phyloP scores from a whole-genome alignment of 2,888 invertebrate species.

The Plemyria rubiginata region DNA sequence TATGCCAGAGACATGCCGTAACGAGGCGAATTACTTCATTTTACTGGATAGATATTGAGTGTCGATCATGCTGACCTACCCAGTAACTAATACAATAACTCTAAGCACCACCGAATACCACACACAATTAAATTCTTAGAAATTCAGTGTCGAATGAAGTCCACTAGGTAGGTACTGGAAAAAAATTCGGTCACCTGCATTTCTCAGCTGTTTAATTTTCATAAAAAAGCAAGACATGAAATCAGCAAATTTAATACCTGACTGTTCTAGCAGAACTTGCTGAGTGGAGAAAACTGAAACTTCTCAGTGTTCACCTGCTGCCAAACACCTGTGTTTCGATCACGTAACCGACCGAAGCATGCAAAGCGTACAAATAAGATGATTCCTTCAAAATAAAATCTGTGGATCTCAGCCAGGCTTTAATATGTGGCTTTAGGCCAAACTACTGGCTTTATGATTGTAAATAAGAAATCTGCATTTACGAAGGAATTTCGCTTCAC shows the following conservation, averaged over 20 bases:
- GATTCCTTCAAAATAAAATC: conserved; percentile 25
- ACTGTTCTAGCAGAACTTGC: conserved; percentile 58
- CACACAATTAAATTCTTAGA: no score
- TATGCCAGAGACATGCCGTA: conserved; percentile 74
- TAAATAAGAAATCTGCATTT: not conserved
- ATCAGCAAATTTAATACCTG: conserved; percentile 45
- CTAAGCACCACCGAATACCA: no score
- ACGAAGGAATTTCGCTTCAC: no score
- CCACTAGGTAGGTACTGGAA: conserved; percentile 53
- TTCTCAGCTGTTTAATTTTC: conserved; percentile 38
- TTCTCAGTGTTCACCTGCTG: conserved; percentile 57
- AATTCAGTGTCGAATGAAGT: conserved; percentile 63
- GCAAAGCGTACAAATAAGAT: conserved; percentile 37
- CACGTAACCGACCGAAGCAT: conserved; percentile 47
- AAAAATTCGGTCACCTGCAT: no score
- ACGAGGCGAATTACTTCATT: conserved; percentile 75
- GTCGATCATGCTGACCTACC: conserved; percentile 45
- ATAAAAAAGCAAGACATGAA: conserved; percentile 29
- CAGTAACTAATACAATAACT: no score
- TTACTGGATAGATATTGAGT: conserved; percentile 59
- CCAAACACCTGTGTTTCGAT: conserved; percentile 65
- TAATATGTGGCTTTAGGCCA: conserved; percentile 25
- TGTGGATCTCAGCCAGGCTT: conserved; percentile 7
- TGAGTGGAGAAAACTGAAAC: conserved; percentile 60
- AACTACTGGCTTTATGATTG: conserved; percentile 14